phyloP scores from a whole-genome alignment of 2,797 vertebrate genomes.

The Danio choprae region DNA sequence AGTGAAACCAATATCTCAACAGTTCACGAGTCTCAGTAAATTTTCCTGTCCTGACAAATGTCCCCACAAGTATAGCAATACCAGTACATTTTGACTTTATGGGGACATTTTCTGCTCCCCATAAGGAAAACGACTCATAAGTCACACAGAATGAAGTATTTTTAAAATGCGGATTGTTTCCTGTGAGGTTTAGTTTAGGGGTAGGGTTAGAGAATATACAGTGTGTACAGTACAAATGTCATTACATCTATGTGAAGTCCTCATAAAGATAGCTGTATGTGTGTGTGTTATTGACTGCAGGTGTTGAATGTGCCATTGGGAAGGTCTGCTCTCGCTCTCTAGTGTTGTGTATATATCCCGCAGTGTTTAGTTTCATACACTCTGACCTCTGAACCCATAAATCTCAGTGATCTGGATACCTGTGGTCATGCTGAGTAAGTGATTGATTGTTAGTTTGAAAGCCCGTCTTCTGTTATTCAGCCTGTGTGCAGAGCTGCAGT shows the following conservation, averaged over 20 bases:
- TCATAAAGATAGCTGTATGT: too few species aligned
- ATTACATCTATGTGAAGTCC: too few species aligned
- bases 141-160: too few species aligned
- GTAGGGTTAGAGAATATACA: too few species aligned
- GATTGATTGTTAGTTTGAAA: constrained; percentile 73
- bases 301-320: constrained; percentile 60
- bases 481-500: constrained; percentile 15
- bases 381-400: constrained; percentile 47
- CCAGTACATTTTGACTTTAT: too few species aligned
- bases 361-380: constrained; percentile 17
- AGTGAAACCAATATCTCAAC: neutral
- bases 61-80: too few species aligned
- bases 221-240: too few species aligned
- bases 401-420: constrained; percentile 50
- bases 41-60: neutral
- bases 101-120: too few species aligned
- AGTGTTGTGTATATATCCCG: constrained; percentile 38
- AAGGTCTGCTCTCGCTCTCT: constrained; percentile 53
- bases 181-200: too few species aligned
- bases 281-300: constrained; percentile 2
- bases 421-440: constrained; percentile 51
- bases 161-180: too few species aligned
- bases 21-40: neutral
- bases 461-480: constrained; percentile 69
- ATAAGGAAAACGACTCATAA: too few species aligned